Base-by-base conservation (phyloP, 2,888 invertebrate genomes). In the Belgica antarctica region DNA sequence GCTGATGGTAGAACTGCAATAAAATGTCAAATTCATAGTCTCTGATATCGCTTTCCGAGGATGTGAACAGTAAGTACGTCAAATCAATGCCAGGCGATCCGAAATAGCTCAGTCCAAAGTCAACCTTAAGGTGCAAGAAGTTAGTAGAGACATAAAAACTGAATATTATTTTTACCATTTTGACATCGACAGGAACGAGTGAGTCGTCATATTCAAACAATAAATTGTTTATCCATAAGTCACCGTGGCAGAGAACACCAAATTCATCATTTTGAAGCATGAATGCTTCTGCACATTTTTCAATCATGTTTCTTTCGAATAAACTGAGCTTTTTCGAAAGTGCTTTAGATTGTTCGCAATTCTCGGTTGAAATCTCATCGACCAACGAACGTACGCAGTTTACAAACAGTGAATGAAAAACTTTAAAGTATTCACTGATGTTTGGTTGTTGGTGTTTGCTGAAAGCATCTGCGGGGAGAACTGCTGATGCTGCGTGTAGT, bases 161-260 rank as follows among this genome's bases (percentile, higher is more conserved):
- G n/a, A 62, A 62, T 34, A 17, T 27, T 24, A 7, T 12, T 25
- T 27, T 46, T 17, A 65, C 68, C 28, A 68, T 31, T 59, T 25
- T 57, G 27, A 36, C 36, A 24, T 68, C 57, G 27, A 25, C n/a
- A 3, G 57, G 68, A 34, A 5, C n/a, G 8, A 22, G 19, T 31
- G 31, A 7, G 4, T 68, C 34, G n/a, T 57, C 12, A 52, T 63
- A 47, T 46, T 59, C 12, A 19, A 71, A 71, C 22, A 71, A 22
- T 15, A 71, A 28, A 47, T 71, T 71, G 4, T 71, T 61, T 4
- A 59, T 12, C 71, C 71, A 71, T 15, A 71, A 62, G 62, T 71
- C 71, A 17, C 66, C 65, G 41, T 71, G 66, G 36, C 27, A 41
- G 1, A 71, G 61, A 28, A 65, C 65, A 17, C 36, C 57, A 25